Base-by-base conservation (phyloP, 1,140 invertebrate genomes). In the Agrilus planipennis region DNA sequence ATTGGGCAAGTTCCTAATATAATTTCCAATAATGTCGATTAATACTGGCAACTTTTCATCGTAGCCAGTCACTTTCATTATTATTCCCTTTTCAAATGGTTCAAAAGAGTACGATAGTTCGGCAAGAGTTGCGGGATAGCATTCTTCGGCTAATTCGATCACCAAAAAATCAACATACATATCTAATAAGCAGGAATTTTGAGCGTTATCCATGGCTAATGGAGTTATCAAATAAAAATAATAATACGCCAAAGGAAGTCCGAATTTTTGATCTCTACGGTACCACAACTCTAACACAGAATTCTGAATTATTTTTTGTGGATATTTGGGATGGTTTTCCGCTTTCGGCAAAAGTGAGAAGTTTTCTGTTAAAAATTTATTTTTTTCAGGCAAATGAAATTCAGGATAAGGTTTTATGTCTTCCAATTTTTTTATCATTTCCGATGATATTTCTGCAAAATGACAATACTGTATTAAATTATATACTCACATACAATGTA, bases 201-300 rank as follows among this genome's bases (percentile, higher is more conserved):
- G 61, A 2, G 75, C 62, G 17, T 71, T 74, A 30, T 71, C 61
- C 10, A 70, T 52, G 19, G 73, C 65, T 16, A 79, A 49, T 7
- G 82, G 78, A 25, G 76, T 79, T 30, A 82, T 73, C 30, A 91
- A 73, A 61, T 81, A 75, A 51, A 87, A 77, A 47, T 75, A 70
- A 40, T 87, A 73, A 45, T 75, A 76, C 1, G 77, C 82, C 37
- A 82, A 81, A 0, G 90, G 90, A n/a, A 89, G 65, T 3, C 79
- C 67, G 60, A 89, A 94, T 53, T 83, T 86, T 25, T 80, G 73
- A 60, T 94, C 90, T 35, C 81, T 76, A 41, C 84, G 81, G 60
- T 82, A 90, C 88, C 89, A 95, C 20, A 93, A 50, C 55, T 87
- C 83, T 41, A 73, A 63, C 15, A 73, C 57, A 1, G 71, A 60